phyloP scores from a whole-genome alignment of 1,140 invertebrate genomes.

The Diabrotica undecimpunctata region DNA sequence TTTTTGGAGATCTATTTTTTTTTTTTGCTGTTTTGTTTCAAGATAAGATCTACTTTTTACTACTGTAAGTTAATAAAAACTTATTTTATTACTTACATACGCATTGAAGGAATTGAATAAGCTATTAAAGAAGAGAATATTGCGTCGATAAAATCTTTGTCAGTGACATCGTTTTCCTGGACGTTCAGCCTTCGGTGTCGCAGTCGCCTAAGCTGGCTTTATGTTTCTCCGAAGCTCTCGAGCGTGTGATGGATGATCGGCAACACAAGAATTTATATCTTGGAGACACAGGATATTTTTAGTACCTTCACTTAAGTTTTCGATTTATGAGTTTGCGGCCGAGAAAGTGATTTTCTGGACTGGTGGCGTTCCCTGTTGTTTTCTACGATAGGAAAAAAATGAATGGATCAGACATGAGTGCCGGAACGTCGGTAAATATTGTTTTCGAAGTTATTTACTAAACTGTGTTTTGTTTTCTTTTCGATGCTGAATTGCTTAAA shows the following conservation, averaged over 20 bases:
- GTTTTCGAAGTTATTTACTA: background rate
- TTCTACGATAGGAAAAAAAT: background rate
- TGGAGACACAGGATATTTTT: slow-evolving; percentile 2
- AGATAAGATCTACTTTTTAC: no score
- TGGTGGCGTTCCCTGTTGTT: background rate
- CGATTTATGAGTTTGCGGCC: slow-evolving; percentile 1
- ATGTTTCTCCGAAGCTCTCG: slow-evolving; percentile 1
- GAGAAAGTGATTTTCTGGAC: slow-evolving; percentile 2
- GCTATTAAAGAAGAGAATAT: no score
- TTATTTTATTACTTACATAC: no score
- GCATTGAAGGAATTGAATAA: no score
- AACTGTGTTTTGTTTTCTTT: no score
- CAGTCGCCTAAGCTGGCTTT: background rate
- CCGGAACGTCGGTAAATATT: background rate
- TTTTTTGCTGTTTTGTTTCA: no score
- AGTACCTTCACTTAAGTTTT: slow-evolving; percentile 2
- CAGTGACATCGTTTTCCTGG: no score
- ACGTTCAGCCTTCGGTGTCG: background rate
- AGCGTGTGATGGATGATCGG: slow-evolving; percentile 1
- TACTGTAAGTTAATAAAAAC: no score
- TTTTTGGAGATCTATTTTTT: no score
- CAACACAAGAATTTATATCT: slow-evolving; percentile 3
- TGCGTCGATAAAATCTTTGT: no score
- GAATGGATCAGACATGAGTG: background rate
- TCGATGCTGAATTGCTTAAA: no score